These are phyloP conservation scores for Drosophila miranda DNA, from an alignment of 1,140 invertebrate genomes.

Conservation along the genomic window DNA sequence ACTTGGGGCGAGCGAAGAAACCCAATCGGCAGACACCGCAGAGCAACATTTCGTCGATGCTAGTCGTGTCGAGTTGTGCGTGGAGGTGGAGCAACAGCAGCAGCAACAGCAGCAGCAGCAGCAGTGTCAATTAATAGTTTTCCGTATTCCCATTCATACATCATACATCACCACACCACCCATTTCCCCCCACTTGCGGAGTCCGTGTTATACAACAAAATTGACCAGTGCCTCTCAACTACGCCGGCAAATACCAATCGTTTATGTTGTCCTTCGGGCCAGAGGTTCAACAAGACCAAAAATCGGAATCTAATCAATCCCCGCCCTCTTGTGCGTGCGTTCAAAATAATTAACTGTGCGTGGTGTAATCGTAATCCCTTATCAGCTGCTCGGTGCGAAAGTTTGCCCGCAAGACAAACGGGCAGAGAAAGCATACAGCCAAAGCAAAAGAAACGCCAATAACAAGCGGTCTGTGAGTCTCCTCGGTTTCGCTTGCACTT, in stretches of 20 bases:
- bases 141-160: conserved; percentile 40
- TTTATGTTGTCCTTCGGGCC: too few species aligned
- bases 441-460: too few species aligned
- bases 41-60: conserved; percentile 49
- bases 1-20: conserved; percentile 23
- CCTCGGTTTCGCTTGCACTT: too few species aligned
- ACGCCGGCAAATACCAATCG: conserved; percentile 47
- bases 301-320: conserved; percentile 4
- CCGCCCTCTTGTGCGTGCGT: too few species aligned
- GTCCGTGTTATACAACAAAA: conserved; percentile 74
- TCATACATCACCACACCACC: conserved; percentile 12
- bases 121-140: conserved; percentile 71
- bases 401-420: too few species aligned
- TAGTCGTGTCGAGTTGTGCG: conserved; percentile 51
- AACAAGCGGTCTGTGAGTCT: too few species aligned
- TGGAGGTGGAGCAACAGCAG: conserved; percentile 62
- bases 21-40: conserved; percentile 15
- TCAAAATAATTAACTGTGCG: too few species aligned
- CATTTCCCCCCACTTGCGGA: conserved; percentile 9
- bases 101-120: conserved; percentile 8
- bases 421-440: too few species aligned
- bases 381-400: too few species aligned
- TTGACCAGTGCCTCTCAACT: conserved; percentile 52
- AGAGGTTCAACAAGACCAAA: conserved; percentile 2
- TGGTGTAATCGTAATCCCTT: too few species aligned